Evolutionary conservation across 2,888 invertebrate species (phyloP).

Genomic region (Theretra japonica): DNA sequence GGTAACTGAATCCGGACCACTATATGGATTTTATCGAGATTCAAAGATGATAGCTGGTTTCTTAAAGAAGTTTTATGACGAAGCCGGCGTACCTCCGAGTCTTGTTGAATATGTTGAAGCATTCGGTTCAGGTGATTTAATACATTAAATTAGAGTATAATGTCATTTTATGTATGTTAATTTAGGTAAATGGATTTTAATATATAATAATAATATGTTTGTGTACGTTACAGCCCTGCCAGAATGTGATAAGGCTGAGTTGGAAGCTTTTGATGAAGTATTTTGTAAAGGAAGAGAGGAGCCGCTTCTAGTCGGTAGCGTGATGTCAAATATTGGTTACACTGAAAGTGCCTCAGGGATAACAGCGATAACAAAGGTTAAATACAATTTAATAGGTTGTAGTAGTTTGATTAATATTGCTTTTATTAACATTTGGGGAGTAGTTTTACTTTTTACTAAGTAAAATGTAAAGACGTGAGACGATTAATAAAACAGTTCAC

Average conservation of each 20-base stretch:
- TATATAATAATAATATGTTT: constrained; percentile 36
- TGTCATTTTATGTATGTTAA: no score
- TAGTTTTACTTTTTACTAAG: no score
- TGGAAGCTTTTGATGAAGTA: constrained; percentile 84
- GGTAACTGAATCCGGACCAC: constrained; percentile 40
- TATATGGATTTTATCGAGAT: constrained; percentile 48
- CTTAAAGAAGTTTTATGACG: constrained; percentile 74
- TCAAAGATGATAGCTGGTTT: constrained; percentile 45
- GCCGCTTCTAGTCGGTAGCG: constrained; percentile 83
- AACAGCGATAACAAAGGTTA: constrained; percentile 84
- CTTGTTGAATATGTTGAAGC: constrained; percentile 87
- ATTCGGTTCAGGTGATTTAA: constrained; percentile 85
- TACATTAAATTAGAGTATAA: constrained; percentile 24
- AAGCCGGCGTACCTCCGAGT: constrained; percentile 83
- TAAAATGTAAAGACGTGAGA: no score
- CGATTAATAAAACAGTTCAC: no score
- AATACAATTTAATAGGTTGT: no score
- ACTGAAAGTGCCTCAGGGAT: constrained; percentile 69
- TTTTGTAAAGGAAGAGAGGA: constrained; percentile 80
- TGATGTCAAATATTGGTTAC: constrained; percentile 69
- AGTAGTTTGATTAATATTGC: no score
- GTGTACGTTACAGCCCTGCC: constrained; percentile 61
- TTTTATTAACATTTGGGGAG: no score
- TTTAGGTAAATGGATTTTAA: constrained; percentile 39
- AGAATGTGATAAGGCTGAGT: constrained; percentile 86